phyloP scores from a whole-genome alignment of 64 coral and sea anemone species.

The Stichodactyla helianthus region DNA sequence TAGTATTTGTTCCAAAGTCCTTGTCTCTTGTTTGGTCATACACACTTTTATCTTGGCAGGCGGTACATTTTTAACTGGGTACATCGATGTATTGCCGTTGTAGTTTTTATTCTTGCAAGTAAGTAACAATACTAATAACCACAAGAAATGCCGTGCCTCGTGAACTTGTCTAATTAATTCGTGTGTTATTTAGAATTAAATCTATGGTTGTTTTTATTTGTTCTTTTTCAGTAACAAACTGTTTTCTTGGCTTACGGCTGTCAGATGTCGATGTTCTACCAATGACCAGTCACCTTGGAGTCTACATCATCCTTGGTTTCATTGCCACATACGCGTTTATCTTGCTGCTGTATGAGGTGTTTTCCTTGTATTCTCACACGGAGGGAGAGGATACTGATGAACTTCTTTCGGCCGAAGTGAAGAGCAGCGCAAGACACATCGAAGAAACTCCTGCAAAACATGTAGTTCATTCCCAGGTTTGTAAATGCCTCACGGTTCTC shows the following conservation, averaged over 20 bases:
- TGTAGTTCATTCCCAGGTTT: not conserved
- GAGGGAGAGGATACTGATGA: not conserved
- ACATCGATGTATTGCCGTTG: not conserved
- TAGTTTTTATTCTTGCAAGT: slow-evolving; percentile 5
- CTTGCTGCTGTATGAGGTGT: not conserved
- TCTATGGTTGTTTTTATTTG: not conserved
- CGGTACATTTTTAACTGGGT: slow-evolving; percentile 12
- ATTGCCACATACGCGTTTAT: not conserved
- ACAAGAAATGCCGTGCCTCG: not conserved
- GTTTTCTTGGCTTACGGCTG: not conserved
- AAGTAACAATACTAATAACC: not conserved
- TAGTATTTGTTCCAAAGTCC: too few species aligned
- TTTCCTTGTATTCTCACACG: not conserved
- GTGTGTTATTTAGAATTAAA: too few species aligned
- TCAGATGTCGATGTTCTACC: not conserved
- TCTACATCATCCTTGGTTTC: not conserved
- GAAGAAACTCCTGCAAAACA: not conserved
- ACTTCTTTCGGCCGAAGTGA: not conserved
- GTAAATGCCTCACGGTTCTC: not conserved
- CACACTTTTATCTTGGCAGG: not conserved
- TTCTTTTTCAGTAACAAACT: not conserved
- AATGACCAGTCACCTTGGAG: not conserved
- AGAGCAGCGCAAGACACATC: not conserved
- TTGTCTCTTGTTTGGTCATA: too few species aligned
- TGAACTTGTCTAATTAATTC: too few species aligned